phyloP scores from a whole-genome alignment of 1,140 invertebrate species.

The Pinna nobilis region DNA sequence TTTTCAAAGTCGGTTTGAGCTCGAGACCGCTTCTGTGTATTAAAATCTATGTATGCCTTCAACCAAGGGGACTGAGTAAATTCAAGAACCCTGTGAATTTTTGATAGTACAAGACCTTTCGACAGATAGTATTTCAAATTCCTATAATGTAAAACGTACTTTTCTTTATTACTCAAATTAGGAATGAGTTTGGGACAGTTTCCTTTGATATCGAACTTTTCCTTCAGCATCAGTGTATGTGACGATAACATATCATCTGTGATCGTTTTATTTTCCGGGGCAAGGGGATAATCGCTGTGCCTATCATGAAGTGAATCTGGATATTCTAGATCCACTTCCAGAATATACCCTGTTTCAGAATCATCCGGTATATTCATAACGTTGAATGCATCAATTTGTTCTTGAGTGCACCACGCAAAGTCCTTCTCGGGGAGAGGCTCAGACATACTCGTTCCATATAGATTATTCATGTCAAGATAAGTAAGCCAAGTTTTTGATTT shows the following conservation, averaged over 20 bases:
- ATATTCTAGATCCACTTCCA: slow-evolving; percentile 51
- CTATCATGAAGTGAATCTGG: slow-evolving; percentile 73
- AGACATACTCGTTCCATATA: slow-evolving; percentile 37
- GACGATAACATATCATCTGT: slow-evolving; percentile 16
- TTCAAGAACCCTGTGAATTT: slow-evolving; percentile 23
- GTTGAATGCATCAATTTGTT: slow-evolving; percentile 7
- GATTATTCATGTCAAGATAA: slow-evolving; percentile 19
- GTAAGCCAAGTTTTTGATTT: slow-evolving; percentile 22
- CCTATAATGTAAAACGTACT: slow-evolving; percentile 38
- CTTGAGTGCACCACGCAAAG: slow-evolving; percentile 13
- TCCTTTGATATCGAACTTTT: slow-evolving; percentile 8
- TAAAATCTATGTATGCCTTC: slow-evolving; percentile 41
- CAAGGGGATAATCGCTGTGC: slow-evolving; percentile 77
- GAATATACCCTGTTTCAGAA: slow-evolving; percentile 19
- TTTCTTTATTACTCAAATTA: slow-evolving; percentile 34
- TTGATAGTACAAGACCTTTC: slow-evolving; percentile 11
- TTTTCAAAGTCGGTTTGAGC: slow-evolving; percentile 73
- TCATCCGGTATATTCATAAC: slow-evolving; percentile 9
- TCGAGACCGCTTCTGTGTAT: slow-evolving; percentile 56
- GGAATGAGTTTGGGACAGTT: slow-evolving; percentile 41
- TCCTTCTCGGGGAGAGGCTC: slow-evolving; percentile 12
- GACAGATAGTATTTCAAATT: slow-evolving; percentile 13
- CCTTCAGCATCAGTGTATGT: background rate
- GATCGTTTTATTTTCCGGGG: slow-evolving; percentile 61
- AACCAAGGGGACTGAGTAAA: slow-evolving; percentile 35